phyloP scores from a whole-genome alignment of 2,888 invertebrate species.

The Thyatira batis region DNA sequence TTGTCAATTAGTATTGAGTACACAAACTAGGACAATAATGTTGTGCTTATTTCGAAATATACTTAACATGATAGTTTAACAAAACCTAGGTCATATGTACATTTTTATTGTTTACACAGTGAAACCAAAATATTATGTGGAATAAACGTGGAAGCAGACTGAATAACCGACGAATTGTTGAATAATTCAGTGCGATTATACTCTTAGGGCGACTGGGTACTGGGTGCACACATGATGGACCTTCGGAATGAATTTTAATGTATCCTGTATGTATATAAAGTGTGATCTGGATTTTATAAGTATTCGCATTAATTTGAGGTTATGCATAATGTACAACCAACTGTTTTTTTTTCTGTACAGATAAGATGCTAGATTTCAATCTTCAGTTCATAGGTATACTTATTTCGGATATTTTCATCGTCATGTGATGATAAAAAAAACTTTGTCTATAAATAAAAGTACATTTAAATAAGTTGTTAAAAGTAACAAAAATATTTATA shows the following conservation, averaged over 20 bases:
- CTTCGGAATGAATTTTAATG: conserved; percentile 54
- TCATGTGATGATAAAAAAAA: too few relatives aligned
- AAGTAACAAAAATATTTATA: too few relatives aligned
- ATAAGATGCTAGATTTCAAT: not conserved
- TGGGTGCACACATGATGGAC: conserved; percentile 49
- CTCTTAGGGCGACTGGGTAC: conserved; percentile 46
- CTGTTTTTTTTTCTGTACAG: conserved; percentile 1
- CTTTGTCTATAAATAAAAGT: too few relatives aligned
- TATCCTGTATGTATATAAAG: conserved; percentile 3
- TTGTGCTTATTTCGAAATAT: too few relatives aligned
- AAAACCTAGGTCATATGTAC: conserved; percentile 12
- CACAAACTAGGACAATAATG: too few relatives aligned
- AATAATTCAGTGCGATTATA: conserved; percentile 65
- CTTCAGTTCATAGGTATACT: not conserved
- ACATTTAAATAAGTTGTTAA: too few relatives aligned
- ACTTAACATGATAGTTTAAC: not conserved
- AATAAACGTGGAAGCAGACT: conserved; percentile 35
- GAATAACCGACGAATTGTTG: conserved; percentile 50
- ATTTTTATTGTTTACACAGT: conserved; percentile 8
- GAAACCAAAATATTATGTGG: conserved; percentile 10
- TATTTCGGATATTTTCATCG: too few relatives aligned
- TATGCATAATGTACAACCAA: not conserved
- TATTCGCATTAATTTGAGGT: conserved; percentile 7
- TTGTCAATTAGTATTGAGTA: too few relatives aligned
- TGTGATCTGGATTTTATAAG: conserved; percentile 8